Percentiles rank a stretch among this genome's conserved stretches.
Conservation (phyloP, 2,797 vertebrate species). For the Esox masquinongy region DNA sequence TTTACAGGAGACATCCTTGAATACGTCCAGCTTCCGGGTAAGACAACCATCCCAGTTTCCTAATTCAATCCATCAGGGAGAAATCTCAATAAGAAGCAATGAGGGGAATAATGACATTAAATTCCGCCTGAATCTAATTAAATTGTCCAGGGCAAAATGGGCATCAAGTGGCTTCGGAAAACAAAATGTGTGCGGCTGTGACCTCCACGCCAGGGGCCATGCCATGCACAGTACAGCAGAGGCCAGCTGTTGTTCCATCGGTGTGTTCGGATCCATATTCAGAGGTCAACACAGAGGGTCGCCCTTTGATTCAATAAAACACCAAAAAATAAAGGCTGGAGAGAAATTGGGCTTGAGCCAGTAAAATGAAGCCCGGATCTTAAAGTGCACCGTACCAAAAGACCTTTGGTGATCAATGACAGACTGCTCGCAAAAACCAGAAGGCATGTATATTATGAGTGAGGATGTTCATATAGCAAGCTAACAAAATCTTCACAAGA, state of each 20-base stretch:
- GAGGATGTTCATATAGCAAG: not conserved
- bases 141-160: not conserved
- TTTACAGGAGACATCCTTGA: not conserved
- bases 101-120: not conserved
- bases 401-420: no score
- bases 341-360: constrained; percentile 18
- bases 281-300: constrained; percentile 5
- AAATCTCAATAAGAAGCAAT: not conserved
- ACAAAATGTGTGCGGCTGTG: not conserved
- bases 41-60: not conserved
- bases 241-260: not conserved
- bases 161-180: not conserved
- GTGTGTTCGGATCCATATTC: not conserved
- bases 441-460: no score
- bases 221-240: not conserved
- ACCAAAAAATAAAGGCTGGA: constrained; percentile 11
- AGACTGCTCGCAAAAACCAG: no score
- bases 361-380: constrained; percentile 17
- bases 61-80: constrained; percentile 5
- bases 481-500: not conserved
- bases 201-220: not conserved
- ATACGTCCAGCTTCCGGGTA: not conserved
- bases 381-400: constrained; percentile 11
- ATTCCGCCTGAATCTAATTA: not conserved
- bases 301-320: constrained; percentile 27